Evolutionary conservation across 2,797 vertebrate genomes (phyloP).

Genomic region (Sandelia bainsii): DNA sequence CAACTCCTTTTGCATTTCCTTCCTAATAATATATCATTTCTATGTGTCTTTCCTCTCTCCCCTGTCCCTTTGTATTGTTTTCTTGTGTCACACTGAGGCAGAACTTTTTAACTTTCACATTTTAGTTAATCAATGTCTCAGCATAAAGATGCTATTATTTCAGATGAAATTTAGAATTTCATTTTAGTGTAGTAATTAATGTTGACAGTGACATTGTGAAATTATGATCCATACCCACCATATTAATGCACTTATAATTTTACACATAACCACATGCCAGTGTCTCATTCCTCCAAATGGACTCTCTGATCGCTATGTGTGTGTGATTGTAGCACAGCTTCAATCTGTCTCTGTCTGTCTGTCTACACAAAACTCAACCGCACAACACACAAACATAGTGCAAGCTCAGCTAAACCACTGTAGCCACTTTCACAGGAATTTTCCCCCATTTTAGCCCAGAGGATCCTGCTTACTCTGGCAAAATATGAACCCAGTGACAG

Average conservation of each 20-base stretch:
- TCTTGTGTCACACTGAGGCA: background rate
- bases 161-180: background rate
- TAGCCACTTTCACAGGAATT: conserved; percentile 77
- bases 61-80: background rate
- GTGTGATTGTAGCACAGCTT: conserved; percentile 18
- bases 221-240: background rate
- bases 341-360: conserved; percentile 52
- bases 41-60: background rate
- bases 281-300: conserved; percentile 16
- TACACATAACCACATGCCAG: conserved; percentile 8
- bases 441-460: conserved; percentile 57
- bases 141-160: background rate
- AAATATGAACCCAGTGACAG: conserved; percentile 72
- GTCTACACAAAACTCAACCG: conserved; percentile 64
- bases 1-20: conserved; percentile 16
- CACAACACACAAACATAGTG: conserved; percentile 77
- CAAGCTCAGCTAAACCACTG: conserved; percentile 76
- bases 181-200: too few species aligned
- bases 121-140: background rate
- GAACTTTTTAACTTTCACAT: background rate
- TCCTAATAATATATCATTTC: background rate
- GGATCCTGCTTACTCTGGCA: conserved; percentile 73
- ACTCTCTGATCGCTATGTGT: background rate
- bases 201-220: background rate
- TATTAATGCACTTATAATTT: background rate